A percentile compares a stretch with the other conserved stretches of the same genome.
phyloP scores from a whole-genome alignment of 2,888 invertebrate species.

The Drosophila antonietae region DNA sequence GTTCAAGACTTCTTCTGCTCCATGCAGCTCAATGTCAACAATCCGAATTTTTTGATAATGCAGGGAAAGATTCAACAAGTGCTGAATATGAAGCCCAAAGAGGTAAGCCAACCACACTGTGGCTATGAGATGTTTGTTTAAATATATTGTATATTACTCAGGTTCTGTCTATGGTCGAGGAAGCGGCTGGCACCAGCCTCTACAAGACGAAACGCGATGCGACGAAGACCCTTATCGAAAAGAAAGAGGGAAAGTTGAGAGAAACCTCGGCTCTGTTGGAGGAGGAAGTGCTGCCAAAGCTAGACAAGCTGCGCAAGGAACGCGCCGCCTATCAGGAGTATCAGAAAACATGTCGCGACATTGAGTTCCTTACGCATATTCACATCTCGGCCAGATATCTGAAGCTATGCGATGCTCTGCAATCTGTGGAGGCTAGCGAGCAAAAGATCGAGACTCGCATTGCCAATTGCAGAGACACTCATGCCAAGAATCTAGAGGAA shows the following conservation, averaged over 20 bases:
- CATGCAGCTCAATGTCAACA: slow-evolving; percentile 98
- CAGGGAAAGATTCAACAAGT: slow-evolving; percentile 99
- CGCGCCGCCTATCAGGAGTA: slow-evolving; percentile 93
- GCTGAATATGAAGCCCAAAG: slow-evolving; percentile 98
- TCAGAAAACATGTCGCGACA: slow-evolving; percentile 93
- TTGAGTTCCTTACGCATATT: slow-evolving; percentile 92
- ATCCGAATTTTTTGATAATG: slow-evolving; percentile 99
- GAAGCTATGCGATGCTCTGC: slow-evolving; percentile 84
- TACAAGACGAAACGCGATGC: slow-evolving; percentile 97
- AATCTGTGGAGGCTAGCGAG: slow-evolving; percentile 86
- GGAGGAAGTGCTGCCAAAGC: slow-evolving; percentile 96
- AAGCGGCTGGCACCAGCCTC: slow-evolving; percentile 98
- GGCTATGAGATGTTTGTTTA: background rate
- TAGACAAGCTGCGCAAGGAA: slow-evolving; percentile 94
- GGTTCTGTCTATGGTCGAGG: slow-evolving; percentile 98
- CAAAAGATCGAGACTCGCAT: slow-evolving; percentile 86
- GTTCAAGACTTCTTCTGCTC: slow-evolving; percentile 98
- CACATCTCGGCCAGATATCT: slow-evolving; percentile 85
- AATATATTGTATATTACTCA: slow-evolving; percentile 73
- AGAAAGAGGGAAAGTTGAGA: slow-evolving; percentile 94
- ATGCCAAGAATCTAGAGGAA: slow-evolving; percentile 86
- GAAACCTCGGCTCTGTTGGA: slow-evolving; percentile 92
- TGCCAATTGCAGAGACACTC: slow-evolving; percentile 86
- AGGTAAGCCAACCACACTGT: slow-evolving; percentile 86
- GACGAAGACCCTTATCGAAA: slow-evolving; percentile 94